Conservation (phyloP, 2,888 invertebrate species). For the Lamproptera curius region DNA sequence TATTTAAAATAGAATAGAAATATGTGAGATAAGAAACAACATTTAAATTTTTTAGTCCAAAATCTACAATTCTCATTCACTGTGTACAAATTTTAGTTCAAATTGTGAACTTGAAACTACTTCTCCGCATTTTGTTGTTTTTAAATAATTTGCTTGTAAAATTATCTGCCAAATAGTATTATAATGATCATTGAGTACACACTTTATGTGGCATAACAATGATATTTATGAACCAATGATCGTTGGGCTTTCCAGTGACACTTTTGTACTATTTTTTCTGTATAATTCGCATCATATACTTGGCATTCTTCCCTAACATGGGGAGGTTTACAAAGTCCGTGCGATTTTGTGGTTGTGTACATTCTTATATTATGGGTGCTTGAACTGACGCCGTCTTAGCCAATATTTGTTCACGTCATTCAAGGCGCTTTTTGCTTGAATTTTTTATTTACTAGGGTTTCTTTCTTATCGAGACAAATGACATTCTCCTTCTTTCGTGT, state of each 20-base stretch:
- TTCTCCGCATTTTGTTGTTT: background rate
- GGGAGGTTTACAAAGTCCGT: constrained; percentile 4
- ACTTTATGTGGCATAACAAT: too few relatives aligned
- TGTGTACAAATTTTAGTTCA: background rate
- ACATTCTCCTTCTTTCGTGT: too few relatives aligned
- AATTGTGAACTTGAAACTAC: background rate
- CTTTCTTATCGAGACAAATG: too few relatives aligned
- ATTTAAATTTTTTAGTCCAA: background rate
- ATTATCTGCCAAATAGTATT: background rate
- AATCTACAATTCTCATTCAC: background rate
- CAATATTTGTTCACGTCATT: constrained; percentile 15
- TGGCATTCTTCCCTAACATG: constrained; percentile 5
- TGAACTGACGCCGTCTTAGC: constrained; percentile 4
- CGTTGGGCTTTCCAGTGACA: background rate
- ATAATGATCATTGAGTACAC: too few relatives aligned
- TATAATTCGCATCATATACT: constrained; percentile 11
- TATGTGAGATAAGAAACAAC: too few relatives aligned
- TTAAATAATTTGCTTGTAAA: background rate
- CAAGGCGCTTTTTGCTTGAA: too few relatives aligned
- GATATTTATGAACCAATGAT: too few relatives aligned
- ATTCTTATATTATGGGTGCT: background rate
- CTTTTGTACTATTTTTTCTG: constrained; percentile 9
- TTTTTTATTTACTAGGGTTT: too few relatives aligned
- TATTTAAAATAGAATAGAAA: too few relatives aligned
- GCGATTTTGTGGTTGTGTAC: constrained; percentile 3